Base-by-base conservation (phyloP, 2,113 vertebrate genomes). In the Heterochromis multidens region DNA sequence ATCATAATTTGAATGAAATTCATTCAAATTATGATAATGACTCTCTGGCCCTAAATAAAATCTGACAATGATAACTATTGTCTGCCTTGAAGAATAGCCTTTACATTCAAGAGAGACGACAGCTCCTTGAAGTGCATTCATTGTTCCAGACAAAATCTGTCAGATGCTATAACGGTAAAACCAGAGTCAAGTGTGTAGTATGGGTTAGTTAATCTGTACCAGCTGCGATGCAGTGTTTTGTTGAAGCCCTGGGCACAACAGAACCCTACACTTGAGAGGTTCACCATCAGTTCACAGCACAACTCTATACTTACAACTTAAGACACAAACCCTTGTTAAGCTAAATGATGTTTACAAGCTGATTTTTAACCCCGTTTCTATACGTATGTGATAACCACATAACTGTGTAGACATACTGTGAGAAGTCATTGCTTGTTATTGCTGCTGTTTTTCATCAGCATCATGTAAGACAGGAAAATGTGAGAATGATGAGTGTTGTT, bases 91-190 rank as follows among this genome's bases (percentile, higher is more conserved):
- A 91, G 83, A 90, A 86, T 49, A 80, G 84, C 79, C 72, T 57
- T 89, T 86, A 92, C 79, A 61, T 81, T 93, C 12, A 87, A 76
- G 56, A 49, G 43, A 84, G 80, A 65, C 3, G 80, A 90, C 89
- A 90, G 83, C 81, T 91, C 82, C 86, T 86, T 85, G 23, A 86
- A 83, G 78, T 80, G 81, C 40, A 74, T 77, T 79, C 83, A 86
- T 78, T 91, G 89, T 91, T 91, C 65, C 92, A 91, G 81, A 90
- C 67, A 29, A 88, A 91, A 82, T 84, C 86, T 91, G 92, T 89
- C 92, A 83, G 70, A 84, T 84, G 59, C 56, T 74, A 91, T 90
- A 83, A 89, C 85, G 37, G 59, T 82, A 52, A 88, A 89, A 86
- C 91, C 74, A 74, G 77, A 88, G 84, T 87, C 77, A 85, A 88